These are phyloP conservation scores for Aleiodes alternator DNA, from an alignment of 2,888 invertebrate species.

Conservation along the genomic window DNA sequence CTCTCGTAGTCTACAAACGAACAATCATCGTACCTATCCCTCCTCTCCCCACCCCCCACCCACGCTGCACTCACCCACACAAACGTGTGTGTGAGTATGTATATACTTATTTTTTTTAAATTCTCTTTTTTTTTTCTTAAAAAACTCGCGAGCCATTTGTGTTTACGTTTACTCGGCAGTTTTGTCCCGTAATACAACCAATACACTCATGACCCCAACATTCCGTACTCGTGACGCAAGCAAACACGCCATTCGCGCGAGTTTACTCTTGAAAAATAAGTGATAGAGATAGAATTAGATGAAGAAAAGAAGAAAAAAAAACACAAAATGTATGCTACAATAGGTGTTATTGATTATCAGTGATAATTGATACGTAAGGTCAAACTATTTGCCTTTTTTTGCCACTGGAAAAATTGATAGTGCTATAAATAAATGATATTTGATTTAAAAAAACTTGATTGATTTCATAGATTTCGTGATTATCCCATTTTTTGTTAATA, in stretches of 20 bases:
- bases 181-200: constrained; percentile 37
- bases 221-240: constrained; percentile 61
- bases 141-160: constrained; percentile 32
- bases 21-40: background rate
- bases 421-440: constrained; percentile 3
- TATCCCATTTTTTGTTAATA: too few species aligned
- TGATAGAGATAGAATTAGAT: background rate
- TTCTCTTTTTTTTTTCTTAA: background rate
- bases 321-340: constrained; percentile 4
- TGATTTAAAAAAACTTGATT: too few species aligned
- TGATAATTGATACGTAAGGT: constrained; percentile 24
- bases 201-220: constrained; percentile 63
- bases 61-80: background rate
- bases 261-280: constrained; percentile 18
- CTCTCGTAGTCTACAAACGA: constrained; percentile 11
- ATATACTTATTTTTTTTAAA: background rate
- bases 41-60: background rate
- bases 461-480: too few species aligned
- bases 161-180: constrained; percentile 48
- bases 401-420: constrained; percentile 15
- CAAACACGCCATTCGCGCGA: constrained; percentile 34
- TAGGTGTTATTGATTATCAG: constrained; percentile 21
- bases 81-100: too few species aligned
- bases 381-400: background rate
- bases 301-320: too few species aligned